A percentile compares a stretch with the other conserved stretches of the same genome.
Conservation (phyloP, 2,113 vertebrate species). For the Acanthochromis polyacanthus region DNA sequence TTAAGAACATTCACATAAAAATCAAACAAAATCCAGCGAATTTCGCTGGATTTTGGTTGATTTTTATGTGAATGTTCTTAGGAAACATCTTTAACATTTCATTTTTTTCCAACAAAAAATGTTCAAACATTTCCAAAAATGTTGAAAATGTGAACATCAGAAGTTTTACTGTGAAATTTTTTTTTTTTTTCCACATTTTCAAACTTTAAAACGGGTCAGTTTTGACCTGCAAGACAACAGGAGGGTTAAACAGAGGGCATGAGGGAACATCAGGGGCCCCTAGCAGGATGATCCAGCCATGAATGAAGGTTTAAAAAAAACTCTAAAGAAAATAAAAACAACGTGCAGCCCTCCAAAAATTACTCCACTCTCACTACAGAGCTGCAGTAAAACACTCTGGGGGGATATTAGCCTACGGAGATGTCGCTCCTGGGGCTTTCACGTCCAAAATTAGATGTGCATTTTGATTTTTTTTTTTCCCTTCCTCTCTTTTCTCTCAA, state of each 20-base stretch:
- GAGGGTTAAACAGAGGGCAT: background rate
- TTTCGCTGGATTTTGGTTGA: too few species aligned
- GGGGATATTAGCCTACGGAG: background rate
- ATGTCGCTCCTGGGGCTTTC: background rate
- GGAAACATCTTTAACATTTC: too few species aligned
- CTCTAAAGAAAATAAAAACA: background rate
- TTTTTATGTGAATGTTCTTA: too few species aligned
- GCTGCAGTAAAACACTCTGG: background rate
- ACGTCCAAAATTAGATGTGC: constrained; percentile 33
- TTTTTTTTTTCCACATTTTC: too few species aligned
- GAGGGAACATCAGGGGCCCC: background rate
- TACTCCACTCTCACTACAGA: background rate
- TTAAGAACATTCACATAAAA: too few species aligned
- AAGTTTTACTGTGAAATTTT: too few species aligned
- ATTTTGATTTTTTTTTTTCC: constrained; percentile 2
- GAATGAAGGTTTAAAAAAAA: constrained; percentile 1
- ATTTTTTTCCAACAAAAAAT: too few species aligned
- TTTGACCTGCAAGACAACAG: too few species aligned
- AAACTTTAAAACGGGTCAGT: too few species aligned
- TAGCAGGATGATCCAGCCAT: constrained; percentile 1
- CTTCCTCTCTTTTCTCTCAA: constrained; percentile 57
- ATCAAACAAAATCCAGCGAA: too few species aligned
- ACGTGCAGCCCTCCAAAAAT: background rate
- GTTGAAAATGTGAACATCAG: too few species aligned
- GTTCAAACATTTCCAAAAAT: too few species aligned